A percentile compares a stretch with the other conserved stretches of the same genome.
These are phyloP conservation scores for Proterorhinus semilunaris DNA, from an alignment of 2,113 vertebrate genomes.

Conservation along the genomic window DNA sequence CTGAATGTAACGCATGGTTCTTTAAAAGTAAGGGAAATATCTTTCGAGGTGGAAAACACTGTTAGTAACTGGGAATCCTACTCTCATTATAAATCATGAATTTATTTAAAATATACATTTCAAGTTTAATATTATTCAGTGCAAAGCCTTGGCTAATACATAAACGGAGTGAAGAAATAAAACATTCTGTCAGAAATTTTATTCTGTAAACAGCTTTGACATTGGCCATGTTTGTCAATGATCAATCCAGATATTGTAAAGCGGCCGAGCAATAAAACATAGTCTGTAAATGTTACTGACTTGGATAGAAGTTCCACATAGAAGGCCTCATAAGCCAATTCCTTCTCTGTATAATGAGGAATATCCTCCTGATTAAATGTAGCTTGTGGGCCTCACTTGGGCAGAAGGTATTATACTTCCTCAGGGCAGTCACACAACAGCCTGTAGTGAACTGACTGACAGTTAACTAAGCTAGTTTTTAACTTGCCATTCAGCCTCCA, in stretches of 20 bases:
- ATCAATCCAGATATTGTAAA: background rate
- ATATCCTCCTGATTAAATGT: constrained; percentile 18
- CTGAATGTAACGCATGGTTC: constrained; percentile 19
- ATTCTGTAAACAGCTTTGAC: background rate
- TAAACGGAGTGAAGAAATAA: background rate
- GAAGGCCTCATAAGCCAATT: background rate
- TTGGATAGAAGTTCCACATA: constrained; percentile 4
- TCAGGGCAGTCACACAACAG: constrained; percentile 24
- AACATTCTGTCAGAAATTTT: background rate
- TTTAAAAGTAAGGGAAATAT: background rate
- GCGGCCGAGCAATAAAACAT: constrained; percentile 7
- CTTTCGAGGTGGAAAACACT: background rate
- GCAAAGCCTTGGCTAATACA: background rate
- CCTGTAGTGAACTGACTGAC: constrained; percentile 30
- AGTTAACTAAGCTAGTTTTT: constrained; percentile 42
- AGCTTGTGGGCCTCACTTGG: constrained; percentile 10
- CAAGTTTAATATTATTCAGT: background rate
- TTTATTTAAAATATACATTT: constrained; percentile 1
- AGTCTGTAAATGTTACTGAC: background rate
- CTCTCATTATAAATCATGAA: background rate
- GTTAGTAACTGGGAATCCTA: background rate
- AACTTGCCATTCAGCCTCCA: constrained; percentile 47
- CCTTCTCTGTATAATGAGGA: constrained; percentile 2
- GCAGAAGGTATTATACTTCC: constrained; percentile 31
- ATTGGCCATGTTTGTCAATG: background rate